These are phyloP conservation scores for Peucedramus taeniatus DNA, from an alignment of 2,113 vertebrate species.

Conservation along the genomic window DNA sequence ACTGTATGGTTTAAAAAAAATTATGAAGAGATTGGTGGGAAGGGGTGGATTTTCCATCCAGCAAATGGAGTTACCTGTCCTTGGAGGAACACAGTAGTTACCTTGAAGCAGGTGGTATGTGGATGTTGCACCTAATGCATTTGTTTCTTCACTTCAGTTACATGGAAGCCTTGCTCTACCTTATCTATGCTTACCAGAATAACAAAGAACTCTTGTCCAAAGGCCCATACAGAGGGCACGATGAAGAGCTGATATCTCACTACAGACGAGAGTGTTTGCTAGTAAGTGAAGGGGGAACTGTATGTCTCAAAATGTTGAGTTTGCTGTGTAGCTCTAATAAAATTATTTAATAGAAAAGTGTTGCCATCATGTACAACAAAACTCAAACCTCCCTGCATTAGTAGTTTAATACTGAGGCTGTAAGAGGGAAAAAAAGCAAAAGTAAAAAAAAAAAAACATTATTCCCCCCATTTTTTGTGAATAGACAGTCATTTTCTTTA, in stretches of 20 bases:
- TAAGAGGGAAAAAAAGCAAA: not conserved
- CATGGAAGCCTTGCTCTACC: conserved; percentile 90
- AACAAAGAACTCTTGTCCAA: conserved; percentile 93
- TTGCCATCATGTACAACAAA: not conserved
- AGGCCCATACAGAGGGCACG: conserved; percentile 88
- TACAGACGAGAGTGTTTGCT: conserved; percentile 94
- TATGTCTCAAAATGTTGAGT: not conserved
- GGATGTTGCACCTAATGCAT: not conserved
- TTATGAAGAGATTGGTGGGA: not conserved
- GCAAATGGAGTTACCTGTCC: not conserved
- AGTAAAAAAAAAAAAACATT: not conserved
- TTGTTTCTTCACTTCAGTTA: conserved; percentile 78
- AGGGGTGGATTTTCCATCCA: not conserved
- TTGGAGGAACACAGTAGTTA: not conserved
- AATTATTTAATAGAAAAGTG: not conserved
- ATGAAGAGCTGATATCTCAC: conserved; percentile 86
- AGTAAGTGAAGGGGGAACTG: conserved; percentile 76
- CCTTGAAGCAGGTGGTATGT: not conserved
- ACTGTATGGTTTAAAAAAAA: not conserved
- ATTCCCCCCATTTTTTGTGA: not conserved
- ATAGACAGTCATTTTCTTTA: not conserved
- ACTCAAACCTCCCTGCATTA: not conserved
- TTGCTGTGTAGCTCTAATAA: not conserved
- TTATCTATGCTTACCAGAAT: conserved; percentile 93
- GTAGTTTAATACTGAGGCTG: not conserved